Percentiles rank a stretch among this genome's conserved stretches.
Conservation (phyloP, 2,888 invertebrate genomes). For the Drosophila aldrichi region DNA sequence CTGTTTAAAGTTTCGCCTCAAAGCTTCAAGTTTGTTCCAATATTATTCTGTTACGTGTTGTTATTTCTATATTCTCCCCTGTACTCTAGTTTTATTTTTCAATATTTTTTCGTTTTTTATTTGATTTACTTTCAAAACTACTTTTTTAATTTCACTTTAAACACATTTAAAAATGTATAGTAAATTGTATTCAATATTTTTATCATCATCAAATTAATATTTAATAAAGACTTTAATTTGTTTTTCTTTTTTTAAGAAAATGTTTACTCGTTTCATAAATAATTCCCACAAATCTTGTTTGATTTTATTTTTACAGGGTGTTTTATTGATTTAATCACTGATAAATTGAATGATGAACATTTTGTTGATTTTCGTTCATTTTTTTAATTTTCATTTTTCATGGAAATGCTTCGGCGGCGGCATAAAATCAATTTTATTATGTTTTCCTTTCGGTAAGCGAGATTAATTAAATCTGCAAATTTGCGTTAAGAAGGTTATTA, state of each 20-base stretch:
- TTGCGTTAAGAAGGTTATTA: neutral
- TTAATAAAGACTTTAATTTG: no score
- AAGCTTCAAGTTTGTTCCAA: neutral
- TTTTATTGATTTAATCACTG: slow-evolving; percentile 5
- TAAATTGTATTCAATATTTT: no score
- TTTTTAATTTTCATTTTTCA: neutral
- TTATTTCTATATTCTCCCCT: neutral
- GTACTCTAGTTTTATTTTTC: no score
- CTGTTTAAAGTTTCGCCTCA: neutral
- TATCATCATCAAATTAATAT: no score
- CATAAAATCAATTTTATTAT: neutral
- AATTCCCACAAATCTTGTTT: neutral
- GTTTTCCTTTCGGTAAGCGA: neutral
- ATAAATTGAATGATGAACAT: slow-evolving; percentile 2
- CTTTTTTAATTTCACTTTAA: no score
- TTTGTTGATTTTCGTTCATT: neutral
- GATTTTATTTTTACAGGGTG: slow-evolving; percentile 1
- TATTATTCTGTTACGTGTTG: neutral
- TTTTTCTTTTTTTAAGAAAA: no score
- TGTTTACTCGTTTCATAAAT: slow-evolving; percentile 3
- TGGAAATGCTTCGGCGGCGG: neutral
- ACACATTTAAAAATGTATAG: no score
- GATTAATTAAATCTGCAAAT: slow-evolving; percentile 1
- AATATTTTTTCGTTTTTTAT: no score
- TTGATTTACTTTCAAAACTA: no score